Evolutionary conservation across 2,113 vertebrate genomes (phyloP).

Genomic region (Tauraco erythrolophus): DNA sequence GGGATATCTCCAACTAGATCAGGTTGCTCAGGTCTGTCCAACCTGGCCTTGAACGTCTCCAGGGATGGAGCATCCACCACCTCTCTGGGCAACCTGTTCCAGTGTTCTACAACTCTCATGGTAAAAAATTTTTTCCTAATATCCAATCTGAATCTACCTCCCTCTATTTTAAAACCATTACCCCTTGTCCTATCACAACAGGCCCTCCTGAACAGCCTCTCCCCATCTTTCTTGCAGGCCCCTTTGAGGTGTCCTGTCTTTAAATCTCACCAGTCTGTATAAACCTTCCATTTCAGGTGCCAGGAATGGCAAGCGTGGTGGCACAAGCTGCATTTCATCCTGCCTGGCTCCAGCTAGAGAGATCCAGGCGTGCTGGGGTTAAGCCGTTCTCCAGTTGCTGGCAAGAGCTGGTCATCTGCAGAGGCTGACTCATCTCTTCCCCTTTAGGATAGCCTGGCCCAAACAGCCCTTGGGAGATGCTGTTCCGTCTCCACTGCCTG

Average conservation of each 20-base stretch:
- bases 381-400: background rate
- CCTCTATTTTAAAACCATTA: too few species aligned
- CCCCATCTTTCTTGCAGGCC: too few species aligned
- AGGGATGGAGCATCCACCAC: too few species aligned
- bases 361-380: background rate
- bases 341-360: background rate
- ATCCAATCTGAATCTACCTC: too few species aligned
- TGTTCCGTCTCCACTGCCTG: background rate
- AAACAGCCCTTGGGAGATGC: background rate
- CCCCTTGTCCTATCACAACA: too few species aligned
- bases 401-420: background rate
- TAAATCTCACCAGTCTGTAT: background rate
- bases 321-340: background rate
- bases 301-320: rapidly evolving
- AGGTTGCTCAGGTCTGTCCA: too few species aligned
- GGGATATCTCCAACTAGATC: too few species aligned
- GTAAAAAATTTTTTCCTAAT: too few species aligned
- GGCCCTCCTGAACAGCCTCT: too few species aligned
- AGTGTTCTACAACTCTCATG: too few species aligned
- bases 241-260: background rate
- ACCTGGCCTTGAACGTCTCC: too few species aligned
- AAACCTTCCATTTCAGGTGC: background rate
- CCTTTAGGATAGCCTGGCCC: background rate
- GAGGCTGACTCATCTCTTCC: background rate
- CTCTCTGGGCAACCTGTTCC: too few species aligned